Percentiles rank a stretch among this genome's conserved stretches.
These are phyloP conservation scores for Mixornis gularis DNA, from an alignment of 2,113 vertebrate species.

Conservation along the genomic window DNA sequence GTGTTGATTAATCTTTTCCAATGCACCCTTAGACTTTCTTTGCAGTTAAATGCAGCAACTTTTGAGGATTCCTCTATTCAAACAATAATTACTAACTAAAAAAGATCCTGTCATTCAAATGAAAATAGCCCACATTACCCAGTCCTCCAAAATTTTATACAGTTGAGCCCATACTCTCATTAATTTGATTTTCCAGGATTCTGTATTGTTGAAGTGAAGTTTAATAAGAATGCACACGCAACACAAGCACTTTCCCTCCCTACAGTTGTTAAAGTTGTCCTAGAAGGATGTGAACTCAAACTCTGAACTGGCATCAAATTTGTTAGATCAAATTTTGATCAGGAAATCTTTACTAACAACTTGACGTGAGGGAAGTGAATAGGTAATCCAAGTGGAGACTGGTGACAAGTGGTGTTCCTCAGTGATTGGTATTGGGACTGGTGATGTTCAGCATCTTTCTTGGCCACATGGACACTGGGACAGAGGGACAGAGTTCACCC, in stretches of 20 bases:
- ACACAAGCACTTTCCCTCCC: neutral
- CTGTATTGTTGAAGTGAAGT: neutral
- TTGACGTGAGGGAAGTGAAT: neutral
- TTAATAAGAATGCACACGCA: neutral
- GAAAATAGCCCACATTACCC: neutral
- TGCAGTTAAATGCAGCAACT: neutral
- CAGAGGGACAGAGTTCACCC: neutral
- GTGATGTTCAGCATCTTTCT: neutral
- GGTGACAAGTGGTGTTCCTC: neutral
- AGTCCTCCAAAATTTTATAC: neutral
- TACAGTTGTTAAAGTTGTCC: neutral
- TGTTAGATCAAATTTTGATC: neutral
- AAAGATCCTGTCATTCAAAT: neutral
- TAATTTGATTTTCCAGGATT: neutral
- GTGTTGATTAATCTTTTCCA: neutral
- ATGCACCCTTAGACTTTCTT: neutral
- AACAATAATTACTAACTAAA: neutral
- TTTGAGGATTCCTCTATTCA: neutral
- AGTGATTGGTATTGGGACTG: accelerated
- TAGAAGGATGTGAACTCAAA: neutral
- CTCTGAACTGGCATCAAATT: neutral
- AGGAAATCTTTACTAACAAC: neutral
- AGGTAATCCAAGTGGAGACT: neutral
- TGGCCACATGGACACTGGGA: neutral
- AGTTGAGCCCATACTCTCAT: neutral